phyloP scores from a whole-genome alignment of 2,888 invertebrate genomes.

The Nasonovia ribisnigri region DNA sequence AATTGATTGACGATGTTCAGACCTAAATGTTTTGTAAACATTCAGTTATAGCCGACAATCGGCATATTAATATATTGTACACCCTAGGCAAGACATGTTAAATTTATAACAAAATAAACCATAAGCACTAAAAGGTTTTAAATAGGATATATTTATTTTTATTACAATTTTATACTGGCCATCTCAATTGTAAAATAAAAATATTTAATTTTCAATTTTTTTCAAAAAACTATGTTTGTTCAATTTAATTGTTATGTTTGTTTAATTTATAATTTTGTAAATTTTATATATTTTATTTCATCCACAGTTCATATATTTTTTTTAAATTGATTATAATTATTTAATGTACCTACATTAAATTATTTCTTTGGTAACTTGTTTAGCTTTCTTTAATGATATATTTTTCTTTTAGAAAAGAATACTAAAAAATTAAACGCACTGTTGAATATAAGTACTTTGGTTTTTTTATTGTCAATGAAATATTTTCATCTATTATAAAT shows the following conservation, averaged over 20 bases:
- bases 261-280: no score
- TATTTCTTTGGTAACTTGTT: background rate
- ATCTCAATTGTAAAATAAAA: no score
- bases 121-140: background rate
- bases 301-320: no score
- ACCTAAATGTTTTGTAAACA: slow-evolving; percentile 7
- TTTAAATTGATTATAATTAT: no score
- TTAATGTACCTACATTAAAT: background rate
- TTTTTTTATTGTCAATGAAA: background rate
- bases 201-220: no score
- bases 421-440: background rate
- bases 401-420: background rate
- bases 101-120: background rate
- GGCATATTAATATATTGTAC: background rate
- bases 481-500: background rate
- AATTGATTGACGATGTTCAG: slow-evolving; percentile 23
- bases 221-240: no score
- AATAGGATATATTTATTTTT: background rate
- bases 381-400: background rate
- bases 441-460: background rate
- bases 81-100: background rate
- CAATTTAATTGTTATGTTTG: no score
- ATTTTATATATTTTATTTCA: no score
- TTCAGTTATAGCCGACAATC: background rate
- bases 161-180: no score